phyloP scores from a whole-genome alignment of 2,113 vertebrate species.

The Xerus inauris region DNA sequence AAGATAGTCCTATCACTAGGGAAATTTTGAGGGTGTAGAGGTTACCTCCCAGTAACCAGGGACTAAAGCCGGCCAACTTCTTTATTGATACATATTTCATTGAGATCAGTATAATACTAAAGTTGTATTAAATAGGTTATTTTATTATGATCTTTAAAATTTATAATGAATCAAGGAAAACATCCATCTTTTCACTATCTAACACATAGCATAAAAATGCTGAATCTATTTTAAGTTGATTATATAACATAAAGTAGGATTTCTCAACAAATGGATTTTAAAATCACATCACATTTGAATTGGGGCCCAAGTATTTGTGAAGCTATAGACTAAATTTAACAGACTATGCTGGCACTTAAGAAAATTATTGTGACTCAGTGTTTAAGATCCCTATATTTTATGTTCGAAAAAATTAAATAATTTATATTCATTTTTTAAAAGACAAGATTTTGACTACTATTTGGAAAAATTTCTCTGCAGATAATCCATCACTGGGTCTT shows the following conservation, averaged over 20 bases:
- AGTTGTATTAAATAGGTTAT: background rate
- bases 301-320: slow-evolving; percentile 15
- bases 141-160: slow-evolving; percentile 35
- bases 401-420: background rate
- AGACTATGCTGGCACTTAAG: background rate
- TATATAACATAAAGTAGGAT: slow-evolving; percentile 34
- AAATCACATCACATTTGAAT: slow-evolving; percentile 36
- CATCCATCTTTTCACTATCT: background rate
- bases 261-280: slow-evolving; percentile 40
- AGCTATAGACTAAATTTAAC: slow-evolving; percentile 46
- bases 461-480: slow-evolving; percentile 54
- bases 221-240: slow-evolving; percentile 50
- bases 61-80: background rate
- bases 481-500: slow-evolving; percentile 23
- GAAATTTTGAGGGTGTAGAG: background rate
- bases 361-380: background rate
- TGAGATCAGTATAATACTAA: slow-evolving; percentile 17
- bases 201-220: slow-evolving; percentile 28
- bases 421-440: background rate
- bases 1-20: background rate
- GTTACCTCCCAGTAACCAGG: background rate
- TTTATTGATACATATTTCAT: background rate
- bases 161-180: slow-evolving; percentile 43
- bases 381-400: slow-evolving; percentile 36
- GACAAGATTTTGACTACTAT: background rate